Evolutionary conservation across 2,797 vertebrate species (phyloP).

Genomic region (Pygocentrus nattereri): DNA sequence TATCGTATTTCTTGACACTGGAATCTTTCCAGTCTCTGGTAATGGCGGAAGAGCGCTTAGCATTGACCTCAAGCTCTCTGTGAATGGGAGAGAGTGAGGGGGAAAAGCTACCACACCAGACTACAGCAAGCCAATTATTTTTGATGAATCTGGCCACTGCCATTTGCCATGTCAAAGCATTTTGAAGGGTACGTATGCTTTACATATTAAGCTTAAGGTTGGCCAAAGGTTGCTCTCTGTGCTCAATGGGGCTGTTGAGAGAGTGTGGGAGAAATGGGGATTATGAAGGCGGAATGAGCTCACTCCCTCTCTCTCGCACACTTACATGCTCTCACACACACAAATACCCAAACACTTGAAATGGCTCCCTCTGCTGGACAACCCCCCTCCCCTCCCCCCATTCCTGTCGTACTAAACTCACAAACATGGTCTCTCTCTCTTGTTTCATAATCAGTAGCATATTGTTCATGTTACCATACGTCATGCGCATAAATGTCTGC

Average conservation of each 20-base stretch:
- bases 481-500: no score
- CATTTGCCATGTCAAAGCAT: conserved; percentile 67
- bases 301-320: conserved; percentile 19
- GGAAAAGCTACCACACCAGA: conserved; percentile 55
- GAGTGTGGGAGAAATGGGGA: conserved; percentile 51
- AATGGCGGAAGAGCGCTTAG: conserved; percentile 58
- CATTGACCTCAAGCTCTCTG: conserved; percentile 58
- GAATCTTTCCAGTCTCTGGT: conserved; percentile 66
- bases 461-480: no score
- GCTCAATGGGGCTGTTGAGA: conserved; percentile 44
- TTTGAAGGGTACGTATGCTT: conserved; percentile 71
- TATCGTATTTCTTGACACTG: conserved; percentile 74
- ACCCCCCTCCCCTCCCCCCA: not conserved
- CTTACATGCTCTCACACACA: conserved; percentile 31
- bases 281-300: conserved; percentile 43
- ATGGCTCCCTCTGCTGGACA: conserved; percentile 78
- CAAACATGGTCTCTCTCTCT: not conserved
- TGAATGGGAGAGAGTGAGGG: conserved; percentile 50
- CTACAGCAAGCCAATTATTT: conserved; percentile 66
- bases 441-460: not conserved
- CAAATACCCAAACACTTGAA: conserved; percentile 48
- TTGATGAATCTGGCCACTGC: conserved; percentile 72
- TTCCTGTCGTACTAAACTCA: no score
- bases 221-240: conserved; percentile 67
- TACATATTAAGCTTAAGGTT: conserved; percentile 71